Evolutionary conservation across 2,113 vertebrate genomes (phyloP).

Genomic region (Cyanoderma ruficeps): DNA sequence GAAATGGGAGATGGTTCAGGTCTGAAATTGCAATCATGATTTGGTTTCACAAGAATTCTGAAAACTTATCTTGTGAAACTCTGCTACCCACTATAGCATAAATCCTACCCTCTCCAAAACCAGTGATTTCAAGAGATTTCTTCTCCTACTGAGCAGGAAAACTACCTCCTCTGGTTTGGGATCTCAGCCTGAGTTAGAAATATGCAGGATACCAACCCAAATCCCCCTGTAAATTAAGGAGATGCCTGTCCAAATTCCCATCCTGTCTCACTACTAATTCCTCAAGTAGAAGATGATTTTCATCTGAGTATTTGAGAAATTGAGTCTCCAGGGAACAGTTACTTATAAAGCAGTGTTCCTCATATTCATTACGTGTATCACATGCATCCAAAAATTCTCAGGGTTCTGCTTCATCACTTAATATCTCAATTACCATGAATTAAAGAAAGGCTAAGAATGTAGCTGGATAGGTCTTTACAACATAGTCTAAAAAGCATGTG

Average conservation of each 20-base stretch:
- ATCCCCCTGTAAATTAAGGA: constrained; percentile 32
- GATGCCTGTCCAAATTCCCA: background rate
- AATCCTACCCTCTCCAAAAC: background rate
- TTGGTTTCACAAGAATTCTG: background rate
- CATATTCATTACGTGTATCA: background rate
- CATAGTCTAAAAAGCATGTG: background rate
- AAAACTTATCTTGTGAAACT: background rate
- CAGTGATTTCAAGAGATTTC: background rate
- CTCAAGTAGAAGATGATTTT: constrained; percentile 19
- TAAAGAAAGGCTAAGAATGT: constrained; percentile 19
- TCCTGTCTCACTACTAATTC: constrained; percentile 5
- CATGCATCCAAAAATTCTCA: background rate
- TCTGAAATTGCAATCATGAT: background rate
- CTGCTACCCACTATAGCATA: background rate
- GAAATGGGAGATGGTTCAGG: background rate
- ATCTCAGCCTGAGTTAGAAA: constrained; percentile 16
- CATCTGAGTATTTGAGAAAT: constrained; percentile 8
- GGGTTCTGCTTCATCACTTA: constrained; percentile 24
- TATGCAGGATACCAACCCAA: background rate
- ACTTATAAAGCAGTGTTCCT: background rate
- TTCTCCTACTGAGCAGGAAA: background rate
- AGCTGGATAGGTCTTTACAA: background rate
- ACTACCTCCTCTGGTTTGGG: background rate
- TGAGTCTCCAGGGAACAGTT: background rate
- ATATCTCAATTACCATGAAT: background rate